Percentiles rank a stretch among this genome's conserved stretches.
phyloP scores from a whole-genome alignment of 2,888 invertebrate species.

The Callosobruchus maculatus region DNA sequence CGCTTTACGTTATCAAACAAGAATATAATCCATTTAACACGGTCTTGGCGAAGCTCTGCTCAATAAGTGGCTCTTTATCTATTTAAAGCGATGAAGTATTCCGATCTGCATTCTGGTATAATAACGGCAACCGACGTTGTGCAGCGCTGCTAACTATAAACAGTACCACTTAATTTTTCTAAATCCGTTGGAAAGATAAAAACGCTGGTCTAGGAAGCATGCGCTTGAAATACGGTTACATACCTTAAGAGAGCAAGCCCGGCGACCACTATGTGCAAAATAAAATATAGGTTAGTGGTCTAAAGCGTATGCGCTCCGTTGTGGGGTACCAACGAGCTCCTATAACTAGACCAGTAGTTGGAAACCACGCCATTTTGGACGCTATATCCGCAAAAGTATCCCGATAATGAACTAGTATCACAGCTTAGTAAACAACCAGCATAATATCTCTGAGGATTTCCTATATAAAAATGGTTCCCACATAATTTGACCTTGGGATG shows the following conservation, averaged over 20 bases:
- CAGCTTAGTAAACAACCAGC: too few species aligned
- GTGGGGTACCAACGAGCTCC: not conserved
- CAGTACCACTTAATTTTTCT: not conserved
- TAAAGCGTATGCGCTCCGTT: not conserved
- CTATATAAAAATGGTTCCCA: too few species aligned
- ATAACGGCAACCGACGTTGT: not conserved
- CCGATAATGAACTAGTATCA: too few species aligned
- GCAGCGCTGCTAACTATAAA: not conserved
- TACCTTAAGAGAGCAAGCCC: not conserved
- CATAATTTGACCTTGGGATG: too few species aligned
- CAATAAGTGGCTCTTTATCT: not conserved
- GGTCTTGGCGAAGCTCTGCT: not conserved
- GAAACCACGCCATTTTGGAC: too few species aligned
- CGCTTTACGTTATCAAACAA: not conserved
- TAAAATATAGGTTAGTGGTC: not conserved
- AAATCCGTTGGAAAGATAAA: not conserved
- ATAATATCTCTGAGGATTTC: too few species aligned
- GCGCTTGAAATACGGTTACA: not conserved
- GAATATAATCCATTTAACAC: not conserved
- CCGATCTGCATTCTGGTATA: not conserved
- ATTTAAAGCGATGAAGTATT: not conserved
- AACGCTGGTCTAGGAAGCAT: not conserved
- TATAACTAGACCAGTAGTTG: not conserved
- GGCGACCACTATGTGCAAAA: not conserved
- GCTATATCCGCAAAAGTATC: too few species aligned